Percentiles rank a stretch among this genome's conserved stretches.
phyloP scores from a whole-genome alignment of 1,140 invertebrate species.

The Muscidifurax raptorellus region DNA sequence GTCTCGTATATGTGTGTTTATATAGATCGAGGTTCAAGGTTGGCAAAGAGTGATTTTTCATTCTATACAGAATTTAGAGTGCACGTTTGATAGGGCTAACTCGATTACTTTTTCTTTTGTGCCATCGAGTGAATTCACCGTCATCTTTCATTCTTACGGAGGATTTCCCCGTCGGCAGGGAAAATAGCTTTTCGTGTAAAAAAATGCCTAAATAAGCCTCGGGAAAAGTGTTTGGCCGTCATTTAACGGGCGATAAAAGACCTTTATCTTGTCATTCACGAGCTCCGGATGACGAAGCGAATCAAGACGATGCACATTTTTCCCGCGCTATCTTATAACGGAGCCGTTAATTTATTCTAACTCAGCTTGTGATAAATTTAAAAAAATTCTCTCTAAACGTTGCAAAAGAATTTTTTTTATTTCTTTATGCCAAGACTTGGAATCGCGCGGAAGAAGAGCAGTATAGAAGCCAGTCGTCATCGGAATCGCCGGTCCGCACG shows the following conservation, averaged over 20 bases:
- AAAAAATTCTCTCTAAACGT: too few relatives aligned
- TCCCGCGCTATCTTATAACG: not conserved
- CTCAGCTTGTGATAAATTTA: too few relatives aligned
- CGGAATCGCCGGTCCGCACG: not conserved
- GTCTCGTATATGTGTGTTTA: not conserved
- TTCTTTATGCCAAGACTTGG: too few relatives aligned
- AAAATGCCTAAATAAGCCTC: slow-evolving; percentile 15
- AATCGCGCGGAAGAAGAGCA: not conserved
- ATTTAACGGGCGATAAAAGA: slow-evolving; percentile 15
- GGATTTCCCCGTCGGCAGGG: not conserved
- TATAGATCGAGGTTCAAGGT: not conserved
- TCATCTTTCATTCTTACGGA: slow-evolving; percentile 29
- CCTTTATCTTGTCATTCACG: not conserved
- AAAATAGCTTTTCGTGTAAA: slow-evolving; percentile 7
- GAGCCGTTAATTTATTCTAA: not conserved
- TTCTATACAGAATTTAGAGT: slow-evolving; percentile 6
- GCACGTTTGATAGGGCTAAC: slow-evolving; percentile 14
- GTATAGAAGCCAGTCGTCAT: not conserved
- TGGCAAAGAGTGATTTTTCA: slow-evolving; percentile 17
- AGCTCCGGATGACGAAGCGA: not conserved
- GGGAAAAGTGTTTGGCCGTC: not conserved
- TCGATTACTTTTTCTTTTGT: slow-evolving; percentile 14
- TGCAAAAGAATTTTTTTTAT: too few relatives aligned
- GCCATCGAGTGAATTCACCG: not conserved
- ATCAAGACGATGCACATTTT: not conserved